These are phyloP conservation scores for Psilopsiagon aurifrons DNA, from an alignment of 2,113 vertebrate species.

Conservation along the genomic window DNA sequence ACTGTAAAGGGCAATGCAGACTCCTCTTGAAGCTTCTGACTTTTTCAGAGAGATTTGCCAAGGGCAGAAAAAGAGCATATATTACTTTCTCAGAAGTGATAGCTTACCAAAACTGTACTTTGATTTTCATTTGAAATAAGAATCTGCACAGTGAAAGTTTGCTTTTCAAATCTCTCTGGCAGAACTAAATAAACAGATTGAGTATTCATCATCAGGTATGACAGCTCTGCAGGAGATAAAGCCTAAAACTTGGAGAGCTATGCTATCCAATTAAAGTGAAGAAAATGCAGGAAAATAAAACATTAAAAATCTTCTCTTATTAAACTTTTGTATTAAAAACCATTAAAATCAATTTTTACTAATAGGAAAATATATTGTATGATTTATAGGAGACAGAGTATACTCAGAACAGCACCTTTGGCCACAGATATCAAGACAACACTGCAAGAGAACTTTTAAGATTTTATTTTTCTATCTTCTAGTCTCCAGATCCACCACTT, in stretches of 20 bases:
- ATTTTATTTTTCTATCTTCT: background rate
- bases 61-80: background rate
- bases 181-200: background rate
- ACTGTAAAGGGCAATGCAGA: background rate
- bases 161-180: background rate
- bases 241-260: background rate
- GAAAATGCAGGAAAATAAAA: background rate
- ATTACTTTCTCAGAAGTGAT: background rate
- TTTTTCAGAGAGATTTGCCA: background rate
- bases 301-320: background rate
- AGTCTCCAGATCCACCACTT: background rate
- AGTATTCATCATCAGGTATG: background rate
- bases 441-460: background rate
- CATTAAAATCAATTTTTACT: background rate
- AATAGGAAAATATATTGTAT: background rate
- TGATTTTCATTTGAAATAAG: background rate
- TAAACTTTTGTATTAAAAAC: background rate
- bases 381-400: background rate
- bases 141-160: background rate
- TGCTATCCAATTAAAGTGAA: background rate
- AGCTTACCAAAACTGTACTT: background rate
- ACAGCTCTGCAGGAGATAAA: background rate
- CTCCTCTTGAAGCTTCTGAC: background rate
- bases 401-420: background rate
- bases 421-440: background rate